Evolutionary conservation across 2,888 invertebrate species (phyloP).

Genomic region (Subacronicta megacephala): DNA sequence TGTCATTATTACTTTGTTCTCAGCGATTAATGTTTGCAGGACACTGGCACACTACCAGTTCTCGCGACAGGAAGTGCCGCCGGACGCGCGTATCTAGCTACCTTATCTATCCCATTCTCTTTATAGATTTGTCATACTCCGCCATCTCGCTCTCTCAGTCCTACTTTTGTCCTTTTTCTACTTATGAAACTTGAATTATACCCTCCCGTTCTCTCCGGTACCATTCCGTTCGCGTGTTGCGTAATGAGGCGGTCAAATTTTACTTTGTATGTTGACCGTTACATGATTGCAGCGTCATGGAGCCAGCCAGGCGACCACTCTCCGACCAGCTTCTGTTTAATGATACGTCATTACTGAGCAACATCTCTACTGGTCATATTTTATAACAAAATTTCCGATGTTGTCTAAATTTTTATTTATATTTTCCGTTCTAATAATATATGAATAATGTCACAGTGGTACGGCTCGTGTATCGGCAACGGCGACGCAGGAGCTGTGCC

Average conservation of each 20-base stretch:
- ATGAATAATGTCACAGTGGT: conserved; percentile 50
- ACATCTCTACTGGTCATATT: conserved; percentile 61
- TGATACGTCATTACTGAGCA: conserved; percentile 68
- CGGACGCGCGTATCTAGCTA: conserved; percentile 87
- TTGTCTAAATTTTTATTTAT: conserved; percentile 59
- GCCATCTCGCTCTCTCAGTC: conserved; percentile 70
- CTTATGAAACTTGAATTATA: conserved; percentile 59
- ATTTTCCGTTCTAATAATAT: conserved; percentile 55
- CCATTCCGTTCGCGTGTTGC: conserved; percentile 77
- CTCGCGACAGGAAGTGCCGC: conserved; percentile 80
- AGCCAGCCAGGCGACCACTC: conserved; percentile 65
- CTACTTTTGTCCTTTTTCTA: conserved; percentile 67
- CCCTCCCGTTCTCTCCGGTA: conserved; percentile 70
- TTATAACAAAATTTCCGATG: conserved; percentile 48
- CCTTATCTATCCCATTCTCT: conserved; percentile 83
- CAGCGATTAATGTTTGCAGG: conserved; percentile 63
- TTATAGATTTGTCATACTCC: conserved; percentile 73
- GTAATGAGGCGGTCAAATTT: conserved; percentile 84
- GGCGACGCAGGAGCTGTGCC: conserved; percentile 71
- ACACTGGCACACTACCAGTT: conserved; percentile 61
- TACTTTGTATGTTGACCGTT: conserved; percentile 81
- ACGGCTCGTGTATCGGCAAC: conserved; percentile 53
- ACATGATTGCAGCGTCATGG: conserved; percentile 79
- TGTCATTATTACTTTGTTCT: conserved; percentile 42
- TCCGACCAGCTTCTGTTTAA: conserved; percentile 78